These are phyloP conservation scores for Chinchilla lanigera DNA, from an alignment of 2,113 vertebrate species.

Conservation along the genomic window DNA sequence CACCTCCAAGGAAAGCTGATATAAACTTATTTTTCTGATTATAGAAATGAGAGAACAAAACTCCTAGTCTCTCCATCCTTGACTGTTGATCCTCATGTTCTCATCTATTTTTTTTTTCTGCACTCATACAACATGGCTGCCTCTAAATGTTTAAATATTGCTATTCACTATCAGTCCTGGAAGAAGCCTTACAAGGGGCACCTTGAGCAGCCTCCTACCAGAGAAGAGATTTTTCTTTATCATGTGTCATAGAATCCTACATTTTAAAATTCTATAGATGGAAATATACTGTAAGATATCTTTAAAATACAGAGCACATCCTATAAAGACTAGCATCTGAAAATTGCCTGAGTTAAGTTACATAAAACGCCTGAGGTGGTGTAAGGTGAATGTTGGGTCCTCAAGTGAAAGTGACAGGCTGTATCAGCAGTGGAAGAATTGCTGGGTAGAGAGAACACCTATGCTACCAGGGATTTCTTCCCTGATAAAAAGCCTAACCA, in stretches of 20 bases:
- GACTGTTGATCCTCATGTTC: not conserved
- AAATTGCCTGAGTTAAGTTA: constrained; percentile 54
- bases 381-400: constrained; percentile 4
- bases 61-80: not conserved
- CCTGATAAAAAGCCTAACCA: not conserved
- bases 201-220: not conserved
- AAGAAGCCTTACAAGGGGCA: not conserved
- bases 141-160: constrained; percentile 33
- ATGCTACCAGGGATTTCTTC: not conserved
- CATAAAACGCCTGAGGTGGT: constrained; percentile 70
- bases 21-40: not conserved
- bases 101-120: not conserved
- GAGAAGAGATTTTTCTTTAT: constrained; percentile 23
- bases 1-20: not conserved
- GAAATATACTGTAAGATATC: constrained; percentile 53
- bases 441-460: not conserved
- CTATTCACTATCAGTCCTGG: not conserved
- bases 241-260: not conserved
- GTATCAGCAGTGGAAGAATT: not conserved
- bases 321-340: constrained; percentile 44
- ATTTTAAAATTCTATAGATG: constrained; percentile 33
- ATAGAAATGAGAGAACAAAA: not conserved
- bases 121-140: not conserved
- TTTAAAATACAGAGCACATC: constrained; percentile 55
- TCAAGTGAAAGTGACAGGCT: constrained; percentile 39